phyloP scores from a whole-genome alignment of 1,140 invertebrate genomes.

The Marisa cornuarietis region DNA sequence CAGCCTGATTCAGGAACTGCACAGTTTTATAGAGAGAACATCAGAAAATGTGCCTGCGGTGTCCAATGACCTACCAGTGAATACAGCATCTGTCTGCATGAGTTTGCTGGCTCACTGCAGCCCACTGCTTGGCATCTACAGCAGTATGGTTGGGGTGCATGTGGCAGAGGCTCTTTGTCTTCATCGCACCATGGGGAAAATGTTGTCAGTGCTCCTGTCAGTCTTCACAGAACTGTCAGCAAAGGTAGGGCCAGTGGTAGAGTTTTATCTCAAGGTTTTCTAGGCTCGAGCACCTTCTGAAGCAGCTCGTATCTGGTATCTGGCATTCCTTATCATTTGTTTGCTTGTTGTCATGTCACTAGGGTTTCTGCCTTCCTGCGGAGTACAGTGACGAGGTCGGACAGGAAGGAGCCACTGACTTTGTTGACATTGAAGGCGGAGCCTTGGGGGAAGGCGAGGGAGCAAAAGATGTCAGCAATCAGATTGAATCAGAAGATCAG shows the following conservation, averaged over 20 bases:
- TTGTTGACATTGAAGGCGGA: constrained; percentile 72
- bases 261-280: too few species aligned
- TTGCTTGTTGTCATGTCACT: constrained; percentile 24
- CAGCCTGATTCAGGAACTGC: too few species aligned
- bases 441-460: constrained; percentile 94
- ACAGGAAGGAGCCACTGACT: constrained; percentile 65
- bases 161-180: constrained; percentile 79
- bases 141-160: constrained; percentile 80
- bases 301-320: too few species aligned
- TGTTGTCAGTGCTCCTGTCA: constrained; percentile 82
- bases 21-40: not conserved
- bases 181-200: constrained; percentile 82
- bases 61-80: not conserved
- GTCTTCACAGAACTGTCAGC: constrained; percentile 85
- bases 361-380: constrained; percentile 92
- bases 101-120: constrained; percentile 33
- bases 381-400: constrained; percentile 72
- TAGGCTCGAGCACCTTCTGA: too few species aligned
- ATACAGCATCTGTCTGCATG: constrained; percentile 7
- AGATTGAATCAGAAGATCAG: constrained; percentile 91
- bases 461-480: constrained; percentile 90
- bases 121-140: constrained; percentile 83
- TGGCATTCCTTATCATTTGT: not conserved
- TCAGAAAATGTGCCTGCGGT: not conserved
- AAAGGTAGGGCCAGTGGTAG: constrained; percentile 71